Evolutionary conservation across 2,888 invertebrate species (phyloP), one percentile per base, ranked within the genome.

Genomic region (Rhodophaea formosa): DNA sequence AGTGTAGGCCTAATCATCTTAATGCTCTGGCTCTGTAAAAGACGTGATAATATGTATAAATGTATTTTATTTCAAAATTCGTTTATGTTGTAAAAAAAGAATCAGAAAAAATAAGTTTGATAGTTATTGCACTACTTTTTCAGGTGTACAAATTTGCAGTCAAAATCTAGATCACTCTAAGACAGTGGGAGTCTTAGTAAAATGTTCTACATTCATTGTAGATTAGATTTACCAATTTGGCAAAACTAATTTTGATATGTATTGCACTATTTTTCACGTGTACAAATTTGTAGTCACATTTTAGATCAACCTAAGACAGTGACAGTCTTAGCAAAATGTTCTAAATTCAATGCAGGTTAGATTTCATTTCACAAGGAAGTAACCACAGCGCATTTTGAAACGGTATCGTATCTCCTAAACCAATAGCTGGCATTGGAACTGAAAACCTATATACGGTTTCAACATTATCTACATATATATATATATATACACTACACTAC

Each of bases 321-420:
- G n/a, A n/a, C 5, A 23, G 23, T 23, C 23, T 23, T 2, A 39
- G 39, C 12, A 12, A 3, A 39, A 39, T 39, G 47, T n/a, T 7
- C 30, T 32, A 49, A 8, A 23, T 17, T 1, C 23, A 46, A 23
- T n/a, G 3, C 0, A 12, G 23, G 23, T 46, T 12, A 1, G 8
- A 23, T 46, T 46, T 46, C 46, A 46, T 29, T 46, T 29, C 17
- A 3, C n/a, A 23, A 23, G 46, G 46, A 46, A 46, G 23, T n/a
- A 29, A 46, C 46, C 46, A 17, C 46, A 46, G n/a, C 5, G 0
- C 7, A 46, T 46, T 46, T 46, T 46, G 46, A 23, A 46, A 46
- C 16, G 10, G 46, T 46, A 23, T 46, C 46, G 10, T 23, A 23
- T 46, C 8, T 46, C 23, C 46, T 46, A 46, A 17, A 46, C 46